Percentiles rank a stretch among this genome's conserved stretches.
phyloP scores from a whole-genome alignment of 2,797 vertebrate species.

The Petrocephalus schoutedeni region DNA sequence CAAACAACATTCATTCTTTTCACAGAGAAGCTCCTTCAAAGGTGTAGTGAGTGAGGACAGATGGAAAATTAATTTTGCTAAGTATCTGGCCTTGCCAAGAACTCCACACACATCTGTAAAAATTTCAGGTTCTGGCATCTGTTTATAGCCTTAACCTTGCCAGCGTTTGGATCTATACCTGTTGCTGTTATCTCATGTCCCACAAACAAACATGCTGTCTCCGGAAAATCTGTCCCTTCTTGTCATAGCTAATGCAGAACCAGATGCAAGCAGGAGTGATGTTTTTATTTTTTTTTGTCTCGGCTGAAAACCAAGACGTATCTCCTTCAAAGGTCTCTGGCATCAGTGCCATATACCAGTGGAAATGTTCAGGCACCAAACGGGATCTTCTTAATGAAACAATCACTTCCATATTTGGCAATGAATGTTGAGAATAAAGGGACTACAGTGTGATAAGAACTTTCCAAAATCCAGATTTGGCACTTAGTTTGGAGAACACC shows the following conservation, averaged over 20 bases:
- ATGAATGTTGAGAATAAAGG: not conserved
- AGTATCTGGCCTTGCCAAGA: not conserved
- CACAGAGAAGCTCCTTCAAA: not conserved
- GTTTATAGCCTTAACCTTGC: not conserved
- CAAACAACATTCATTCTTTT: not conserved
- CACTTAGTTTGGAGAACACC: not conserved
- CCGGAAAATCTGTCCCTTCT: not conserved
- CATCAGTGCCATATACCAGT: not conserved
- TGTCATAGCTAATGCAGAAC: not conserved
- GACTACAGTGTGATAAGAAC: not conserved
- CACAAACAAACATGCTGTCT: not conserved
- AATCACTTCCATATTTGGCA: not conserved
- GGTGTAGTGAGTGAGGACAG: not conserved
- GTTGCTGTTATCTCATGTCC: slow-evolving; percentile 2
- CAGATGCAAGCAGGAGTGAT: not conserved
- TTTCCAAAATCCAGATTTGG: not conserved
- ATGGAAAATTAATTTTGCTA: slow-evolving; percentile 9
- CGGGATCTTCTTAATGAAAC: not conserved
- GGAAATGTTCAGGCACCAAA: not conserved
- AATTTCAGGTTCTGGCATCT: not conserved
- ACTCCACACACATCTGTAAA: not conserved
- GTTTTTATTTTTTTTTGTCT: not conserved
- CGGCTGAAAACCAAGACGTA: not conserved
- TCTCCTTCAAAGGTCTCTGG: not conserved
- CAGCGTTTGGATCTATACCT: not conserved